Percentiles rank a stretch among this genome's conserved stretches.
These are phyloP conservation scores for Crax fasciolata DNA, from an alignment of 2,797 vertebrate species.

Conservation along the genomic window DNA sequence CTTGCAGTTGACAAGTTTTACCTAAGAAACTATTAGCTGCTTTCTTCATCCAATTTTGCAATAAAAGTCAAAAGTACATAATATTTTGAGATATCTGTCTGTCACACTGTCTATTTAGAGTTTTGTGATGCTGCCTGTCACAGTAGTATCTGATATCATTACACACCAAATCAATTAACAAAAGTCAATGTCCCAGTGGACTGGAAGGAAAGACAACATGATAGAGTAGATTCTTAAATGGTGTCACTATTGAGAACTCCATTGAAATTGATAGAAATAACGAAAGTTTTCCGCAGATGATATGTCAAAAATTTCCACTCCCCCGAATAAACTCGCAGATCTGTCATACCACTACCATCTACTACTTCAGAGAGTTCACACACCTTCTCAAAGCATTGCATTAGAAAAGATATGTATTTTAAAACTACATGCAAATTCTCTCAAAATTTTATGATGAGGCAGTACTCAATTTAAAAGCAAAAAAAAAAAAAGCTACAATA, in stretches of 20 bases:
- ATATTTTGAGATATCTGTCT: slow-evolving; percentile 25
- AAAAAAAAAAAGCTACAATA: neutral
- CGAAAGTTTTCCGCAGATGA: neutral
- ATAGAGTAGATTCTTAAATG: neutral
- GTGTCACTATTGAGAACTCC: neutral
- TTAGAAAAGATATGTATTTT: neutral
- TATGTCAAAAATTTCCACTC: neutral
- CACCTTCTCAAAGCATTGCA: neutral
- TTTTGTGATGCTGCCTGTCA: slow-evolving; percentile 4
- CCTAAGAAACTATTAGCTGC: neutral
- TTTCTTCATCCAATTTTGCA: neutral
- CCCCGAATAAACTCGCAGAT: neutral
- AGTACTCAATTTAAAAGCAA: neutral
- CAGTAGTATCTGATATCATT: neutral
- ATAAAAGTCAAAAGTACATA: neutral
- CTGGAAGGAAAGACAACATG: neutral
- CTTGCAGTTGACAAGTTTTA: neutral
- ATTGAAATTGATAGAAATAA: neutral
- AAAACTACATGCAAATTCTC: neutral
- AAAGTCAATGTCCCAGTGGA: neutral
- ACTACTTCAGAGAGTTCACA: neutral
- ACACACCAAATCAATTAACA: neutral
- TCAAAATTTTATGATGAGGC: neutral
- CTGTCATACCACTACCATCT: neutral
- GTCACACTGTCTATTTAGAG: neutral